phyloP scores from a whole-genome alignment of 2,113 vertebrate genomes.

The Hippocampus barbouri region DNA sequence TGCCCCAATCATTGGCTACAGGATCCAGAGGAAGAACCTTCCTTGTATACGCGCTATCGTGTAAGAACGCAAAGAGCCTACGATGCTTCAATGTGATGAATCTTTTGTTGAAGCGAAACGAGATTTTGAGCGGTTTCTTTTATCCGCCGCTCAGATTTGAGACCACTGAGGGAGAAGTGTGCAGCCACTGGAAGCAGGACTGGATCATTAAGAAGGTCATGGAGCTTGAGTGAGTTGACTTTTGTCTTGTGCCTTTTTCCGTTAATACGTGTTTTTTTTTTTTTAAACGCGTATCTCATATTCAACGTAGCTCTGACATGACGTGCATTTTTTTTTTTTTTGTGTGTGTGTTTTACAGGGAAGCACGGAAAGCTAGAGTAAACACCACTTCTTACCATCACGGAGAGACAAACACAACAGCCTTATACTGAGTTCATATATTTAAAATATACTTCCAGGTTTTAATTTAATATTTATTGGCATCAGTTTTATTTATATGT shows the following conservation, averaged over 20 bases:
- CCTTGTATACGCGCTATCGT: constrained; percentile 59
- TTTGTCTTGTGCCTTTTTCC: neutral
- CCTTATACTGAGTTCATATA: constrained; percentile 20
- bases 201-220: constrained; percentile 49
- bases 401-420: neutral
- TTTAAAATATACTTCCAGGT: constrained; percentile 25
- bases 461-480: constrained; percentile 55
- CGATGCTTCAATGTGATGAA: neutral
- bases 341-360: constrained; percentile 37
- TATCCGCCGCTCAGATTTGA: constrained; percentile 34
- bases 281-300: neutral
- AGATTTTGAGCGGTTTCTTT: neutral
- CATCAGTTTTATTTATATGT: constrained; percentile 32
- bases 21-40: constrained; percentile 47
- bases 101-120: no score
- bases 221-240: constrained; percentile 50
- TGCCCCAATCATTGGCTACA: constrained; percentile 60
- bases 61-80: constrained; percentile 35
- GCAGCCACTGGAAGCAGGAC: constrained; percentile 55
- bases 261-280: neutral
- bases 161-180: constrained; percentile 46
- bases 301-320: neutral
- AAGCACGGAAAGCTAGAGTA: constrained; percentile 18
- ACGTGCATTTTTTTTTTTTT: no score
- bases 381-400: neutral